A percentile compares a stretch with the other conserved stretches of the same genome.
These are phyloP conservation scores for Apodemia duryi DNA, from an alignment of 2,888 invertebrate genomes.

Conservation along the genomic window DNA sequence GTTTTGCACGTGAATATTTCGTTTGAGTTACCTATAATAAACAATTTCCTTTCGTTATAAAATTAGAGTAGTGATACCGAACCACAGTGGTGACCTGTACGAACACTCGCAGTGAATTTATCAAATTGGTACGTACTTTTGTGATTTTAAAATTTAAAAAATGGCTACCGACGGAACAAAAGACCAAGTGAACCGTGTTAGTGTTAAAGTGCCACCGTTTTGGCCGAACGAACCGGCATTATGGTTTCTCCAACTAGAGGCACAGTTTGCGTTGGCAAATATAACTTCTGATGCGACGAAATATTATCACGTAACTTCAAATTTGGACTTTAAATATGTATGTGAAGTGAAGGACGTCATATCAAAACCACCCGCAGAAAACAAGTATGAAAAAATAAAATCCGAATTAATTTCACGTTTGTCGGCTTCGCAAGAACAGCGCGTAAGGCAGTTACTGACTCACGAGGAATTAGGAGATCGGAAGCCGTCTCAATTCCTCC, in stretches of 20 bases:
- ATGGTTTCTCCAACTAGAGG: conserved; percentile 35
- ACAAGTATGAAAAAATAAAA: conserved; percentile 25
- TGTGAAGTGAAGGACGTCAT: too few species aligned
- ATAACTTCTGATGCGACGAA: conserved; percentile 28
- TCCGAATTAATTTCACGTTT: too few species aligned
- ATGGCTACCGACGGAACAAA: background rate
- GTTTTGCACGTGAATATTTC: too few species aligned
- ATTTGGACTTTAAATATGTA: too few species aligned
- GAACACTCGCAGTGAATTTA: background rate
- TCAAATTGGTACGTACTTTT: background rate
- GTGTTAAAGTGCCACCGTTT: conserved; percentile 28
- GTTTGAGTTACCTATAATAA: too few species aligned
- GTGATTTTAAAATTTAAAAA: background rate
- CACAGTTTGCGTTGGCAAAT: conserved; percentile 30
- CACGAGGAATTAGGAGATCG: too few species aligned
- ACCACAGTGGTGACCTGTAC: background rate
- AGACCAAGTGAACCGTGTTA: conserved; percentile 1
- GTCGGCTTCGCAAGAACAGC: too few species aligned
- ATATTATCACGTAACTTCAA: too few species aligned
- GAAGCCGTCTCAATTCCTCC: too few species aligned
- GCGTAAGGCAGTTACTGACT: too few species aligned
- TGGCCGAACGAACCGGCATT: conserved; percentile 33
- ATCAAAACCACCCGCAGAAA: conserved; percentile 4
- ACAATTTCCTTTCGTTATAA: too few species aligned
- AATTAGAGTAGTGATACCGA: too few species aligned